These are phyloP conservation scores for Amphiduros pacificus DNA, from an alignment of 2,888 invertebrate species.

Conservation along the genomic window DNA sequence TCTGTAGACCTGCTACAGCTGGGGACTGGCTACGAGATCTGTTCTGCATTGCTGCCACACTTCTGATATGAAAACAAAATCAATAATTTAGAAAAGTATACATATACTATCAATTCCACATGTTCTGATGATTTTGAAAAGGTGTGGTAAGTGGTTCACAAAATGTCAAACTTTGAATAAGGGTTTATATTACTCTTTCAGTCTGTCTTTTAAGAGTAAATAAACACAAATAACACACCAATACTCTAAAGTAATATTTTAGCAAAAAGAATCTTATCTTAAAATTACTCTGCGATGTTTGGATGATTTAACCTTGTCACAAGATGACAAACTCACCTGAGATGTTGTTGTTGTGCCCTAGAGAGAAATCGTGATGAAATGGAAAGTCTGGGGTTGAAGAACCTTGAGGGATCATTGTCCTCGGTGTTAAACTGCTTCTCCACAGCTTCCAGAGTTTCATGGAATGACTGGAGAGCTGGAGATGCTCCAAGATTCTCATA, in stretches of 20 bases:
- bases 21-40: no score
- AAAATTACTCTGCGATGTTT: not conserved
- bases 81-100: no score
- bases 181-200: no score
- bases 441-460: constrained; percentile 38
- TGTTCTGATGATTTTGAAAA: no score
- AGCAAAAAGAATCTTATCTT: not conserved
- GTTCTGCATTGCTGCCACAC: no score
- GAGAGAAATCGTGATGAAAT: constrained; percentile 48
- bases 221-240: not conserved
- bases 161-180: no score
- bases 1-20: no score
- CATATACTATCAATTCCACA: no score
- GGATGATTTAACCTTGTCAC: not conserved
- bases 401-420: constrained; percentile 20
- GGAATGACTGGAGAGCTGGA: constrained; percentile 39
- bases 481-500: constrained; percentile 39
- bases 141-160: no score
- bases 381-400: constrained; percentile 39
- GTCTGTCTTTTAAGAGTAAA: not conserved
- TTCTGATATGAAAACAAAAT: no score
- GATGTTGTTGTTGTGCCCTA: constrained; percentile 15
- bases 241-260: not conserved
- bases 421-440: constrained; percentile 35
- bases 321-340: constrained; percentile 8